Evolutionary conservation across 2,888 invertebrate genomes (phyloP), one percentile per base, ranked within the genome.

Genomic region (Muscina levida): DNA sequence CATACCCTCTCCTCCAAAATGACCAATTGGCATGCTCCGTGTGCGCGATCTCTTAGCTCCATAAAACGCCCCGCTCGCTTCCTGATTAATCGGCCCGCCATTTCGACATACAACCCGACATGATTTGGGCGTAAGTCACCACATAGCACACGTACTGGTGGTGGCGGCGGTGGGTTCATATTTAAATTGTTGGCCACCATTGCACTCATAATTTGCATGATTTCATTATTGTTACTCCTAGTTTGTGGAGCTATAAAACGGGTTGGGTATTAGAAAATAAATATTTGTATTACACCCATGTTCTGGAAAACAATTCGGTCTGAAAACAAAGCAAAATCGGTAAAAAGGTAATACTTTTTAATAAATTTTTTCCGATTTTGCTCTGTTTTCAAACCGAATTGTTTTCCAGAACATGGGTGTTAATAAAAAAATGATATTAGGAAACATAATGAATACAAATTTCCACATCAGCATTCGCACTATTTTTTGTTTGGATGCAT

Each of bases 51-150:
- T 68, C 93, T 89, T 0, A 95, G 85, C 39, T 93, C 91, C 0
- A 94, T 87, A 86, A 95, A 94, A 26, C 91, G 91, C 1, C 92
- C 91, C 46, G 92, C 88, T 6, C 94, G 90, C 81, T 92, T 91
- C 86, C 91, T 92, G 67, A 93, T 92, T 53, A 94, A 85, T 91
- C 94, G 93, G 0, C 95, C 95, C 83, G 92, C 92, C 3, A 95
- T 86, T 31, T 90, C 91, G 1, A 95, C 94, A 59, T 86, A 86
- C 84, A 92, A 86, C 0, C 93, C 94, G 10, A 91, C 90, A 87
- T 94, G 89, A 53, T 87, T 83, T 4, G 84, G 84, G 6, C 92
- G 88, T 57, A 95, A 87, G 82, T 94, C 93, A 0, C 94, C 94
- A 86, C 95, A 95, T 13, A 86, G 87, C 57, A 91, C 88, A 2